Evolutionary conservation across 2,797 vertebrate species (phyloP).

Genomic region (Anniella stebbinsi): DNA sequence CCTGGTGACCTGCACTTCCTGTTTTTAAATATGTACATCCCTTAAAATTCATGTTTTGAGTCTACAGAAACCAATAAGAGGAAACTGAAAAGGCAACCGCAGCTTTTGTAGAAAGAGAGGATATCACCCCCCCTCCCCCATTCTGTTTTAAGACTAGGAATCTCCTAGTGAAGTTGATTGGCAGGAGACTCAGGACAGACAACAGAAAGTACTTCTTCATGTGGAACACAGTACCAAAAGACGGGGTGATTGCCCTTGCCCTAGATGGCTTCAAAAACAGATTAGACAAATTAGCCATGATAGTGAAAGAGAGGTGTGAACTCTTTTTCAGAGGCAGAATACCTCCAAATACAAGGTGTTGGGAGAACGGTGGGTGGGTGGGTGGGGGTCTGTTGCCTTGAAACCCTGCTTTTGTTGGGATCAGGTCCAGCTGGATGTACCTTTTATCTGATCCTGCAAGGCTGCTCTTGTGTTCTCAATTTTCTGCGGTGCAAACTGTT

Average conservation of each 20-base stretch:
- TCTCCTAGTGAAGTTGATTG: background rate
- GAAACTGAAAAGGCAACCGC: background rate
- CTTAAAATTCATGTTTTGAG: background rate
- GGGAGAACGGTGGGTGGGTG: no score
- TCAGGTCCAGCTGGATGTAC: background rate
- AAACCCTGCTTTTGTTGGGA: background rate
- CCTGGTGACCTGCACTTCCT: no score
- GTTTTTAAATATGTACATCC: no score
- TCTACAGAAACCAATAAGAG: background rate
- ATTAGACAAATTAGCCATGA: background rate
- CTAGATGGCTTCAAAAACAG: no score
- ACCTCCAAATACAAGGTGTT: fast-evolving
- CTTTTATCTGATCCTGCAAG: background rate
- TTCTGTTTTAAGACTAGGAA: background rate
- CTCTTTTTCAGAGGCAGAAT: background rate
- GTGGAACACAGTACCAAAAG: no score
- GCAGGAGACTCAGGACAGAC: background rate
- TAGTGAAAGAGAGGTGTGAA: background rate
- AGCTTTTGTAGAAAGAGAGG: no score
- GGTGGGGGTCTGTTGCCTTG: background rate
- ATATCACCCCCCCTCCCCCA: no score
- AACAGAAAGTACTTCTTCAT: background rate
- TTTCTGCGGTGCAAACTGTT: background rate
- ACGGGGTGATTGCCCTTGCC: no score
- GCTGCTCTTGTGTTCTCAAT: background rate